These are phyloP conservation scores for Cataglyphis cursor DNA, from an alignment of 2,888 invertebrate species.

Conservation along the genomic window DNA sequence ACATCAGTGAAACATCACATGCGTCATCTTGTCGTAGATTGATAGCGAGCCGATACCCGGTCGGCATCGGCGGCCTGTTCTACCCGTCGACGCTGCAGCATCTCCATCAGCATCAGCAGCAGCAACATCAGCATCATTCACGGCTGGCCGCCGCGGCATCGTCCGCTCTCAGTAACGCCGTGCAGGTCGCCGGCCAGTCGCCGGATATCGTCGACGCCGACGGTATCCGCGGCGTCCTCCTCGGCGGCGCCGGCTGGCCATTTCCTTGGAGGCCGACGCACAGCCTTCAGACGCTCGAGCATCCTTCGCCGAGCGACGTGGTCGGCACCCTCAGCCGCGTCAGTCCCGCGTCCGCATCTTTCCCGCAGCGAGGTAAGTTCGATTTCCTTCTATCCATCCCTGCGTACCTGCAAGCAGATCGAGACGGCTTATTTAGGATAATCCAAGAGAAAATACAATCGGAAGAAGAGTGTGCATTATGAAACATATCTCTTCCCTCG, in stretches of 20 bases:
- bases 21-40: conserved; percentile 74
- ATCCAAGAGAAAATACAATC: conserved; percentile 11
- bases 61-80: conserved; percentile 83
- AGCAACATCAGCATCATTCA: conserved; percentile 84
- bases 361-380: conserved; percentile 84
- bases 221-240: conserved; percentile 82
- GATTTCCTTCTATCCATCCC: background rate
- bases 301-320: conserved; percentile 82
- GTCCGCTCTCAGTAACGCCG: conserved; percentile 82
- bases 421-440: conserved; percentile 54
- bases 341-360: conserved; percentile 84
- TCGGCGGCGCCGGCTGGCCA: conserved; percentile 83
- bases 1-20: background rate
- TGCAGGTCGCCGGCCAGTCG: conserved; percentile 80
- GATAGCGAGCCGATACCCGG: conserved; percentile 84
- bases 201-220: conserved; percentile 81
- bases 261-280: conserved; percentile 85
- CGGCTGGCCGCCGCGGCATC: conserved; percentile 82
- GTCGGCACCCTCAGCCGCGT: conserved; percentile 82
- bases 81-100: conserved; percentile 85
- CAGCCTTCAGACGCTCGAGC: conserved; percentile 83
- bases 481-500: background rate
- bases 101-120: conserved; percentile 84
- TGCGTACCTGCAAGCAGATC: conserved; percentile 26
- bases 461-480: background rate